A percentile compares a stretch with the other conserved stretches of the same genome.
Evolutionary conservation across 2,113 vertebrate genomes (phyloP).

Genomic region (Vulpes ferrilata): DNA sequence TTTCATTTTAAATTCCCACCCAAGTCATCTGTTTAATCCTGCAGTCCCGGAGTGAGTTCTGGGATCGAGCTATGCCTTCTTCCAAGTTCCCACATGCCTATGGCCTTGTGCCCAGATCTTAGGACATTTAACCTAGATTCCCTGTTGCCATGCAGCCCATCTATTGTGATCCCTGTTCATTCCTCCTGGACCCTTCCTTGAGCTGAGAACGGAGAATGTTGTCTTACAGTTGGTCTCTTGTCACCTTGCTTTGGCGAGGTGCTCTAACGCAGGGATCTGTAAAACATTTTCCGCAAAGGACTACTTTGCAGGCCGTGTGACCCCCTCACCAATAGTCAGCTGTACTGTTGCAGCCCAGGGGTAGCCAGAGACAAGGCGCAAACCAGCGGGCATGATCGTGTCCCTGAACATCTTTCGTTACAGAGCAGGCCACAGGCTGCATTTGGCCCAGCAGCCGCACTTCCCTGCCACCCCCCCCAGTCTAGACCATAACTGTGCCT

Average conservation of each 20-base stretch:
- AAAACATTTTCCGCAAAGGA: not conserved
- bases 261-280: not conserved
- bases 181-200: not conserved
- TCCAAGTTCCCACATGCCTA: not conserved
- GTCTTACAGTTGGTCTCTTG: not conserved
- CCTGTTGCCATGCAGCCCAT: not conserved
- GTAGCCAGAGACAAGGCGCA: not conserved
- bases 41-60: not conserved
- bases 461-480: not conserved
- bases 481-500: not conserved
- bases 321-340: not conserved
- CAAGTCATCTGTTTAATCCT: not conserved
- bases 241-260: not conserved
- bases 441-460: not conserved
- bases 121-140: not conserved
- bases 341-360: not conserved
- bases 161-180: not conserved
- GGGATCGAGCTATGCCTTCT: not conserved
- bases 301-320: not conserved
- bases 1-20: not conserved
- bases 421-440: not conserved
- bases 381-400: not conserved
- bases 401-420: not conserved
- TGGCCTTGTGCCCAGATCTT: not conserved
- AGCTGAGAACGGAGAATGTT: not conserved